Evolutionary conservation across 2,888 invertebrate genomes (phyloP), one percentile per base, ranked within the genome.

Genomic region (Mactromeris polynyma): DNA sequence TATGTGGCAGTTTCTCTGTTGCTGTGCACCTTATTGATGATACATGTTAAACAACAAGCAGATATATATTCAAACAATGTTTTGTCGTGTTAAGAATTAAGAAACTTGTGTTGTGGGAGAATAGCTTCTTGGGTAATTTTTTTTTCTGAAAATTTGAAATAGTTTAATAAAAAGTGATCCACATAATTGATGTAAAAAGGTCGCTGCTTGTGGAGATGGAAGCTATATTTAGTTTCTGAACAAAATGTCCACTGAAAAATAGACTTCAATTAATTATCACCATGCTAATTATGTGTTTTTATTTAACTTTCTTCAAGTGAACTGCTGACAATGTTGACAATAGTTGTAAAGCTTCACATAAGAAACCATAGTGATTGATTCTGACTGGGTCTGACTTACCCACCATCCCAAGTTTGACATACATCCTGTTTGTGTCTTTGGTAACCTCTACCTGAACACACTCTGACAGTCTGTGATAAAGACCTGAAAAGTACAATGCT

Each of bases 361-460:
- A 26, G 58, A 64, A 64, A 64, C 58, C 58, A 64, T 64, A 64
- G 0, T 7, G 26, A 26, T n/a, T 26, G 3, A 26, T 64, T 26
- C n/a, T 26, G 2, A 64, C n/a, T 64, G 21, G 11, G n/a, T 26
- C 11, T 64, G 26, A 26, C 58, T 64, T n/a, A 26, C 26, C 58
- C 9, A 64, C 58, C 58, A 64, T 64, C 58, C 58, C 26, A 64
- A 26, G 26, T n/a, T 64, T 64, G 58, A 64, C 58, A 64, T 26
- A 64, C 26, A 64, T 64, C 58, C 58, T 64, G 58, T 64, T 64
- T 64, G 9, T 64, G 58, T 64, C 58, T 26, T n/a, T n/a, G n/a
- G 58, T 3, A 26, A 3, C n/a, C 26, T 64, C 19, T 26, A 64
- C 58, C 58, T 64, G 58, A n/a, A 7, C 58, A 26, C 26, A 64